Conservation (phyloP, 2,888 invertebrate genomes). For the Pyrrhosoma nymphula region DNA sequence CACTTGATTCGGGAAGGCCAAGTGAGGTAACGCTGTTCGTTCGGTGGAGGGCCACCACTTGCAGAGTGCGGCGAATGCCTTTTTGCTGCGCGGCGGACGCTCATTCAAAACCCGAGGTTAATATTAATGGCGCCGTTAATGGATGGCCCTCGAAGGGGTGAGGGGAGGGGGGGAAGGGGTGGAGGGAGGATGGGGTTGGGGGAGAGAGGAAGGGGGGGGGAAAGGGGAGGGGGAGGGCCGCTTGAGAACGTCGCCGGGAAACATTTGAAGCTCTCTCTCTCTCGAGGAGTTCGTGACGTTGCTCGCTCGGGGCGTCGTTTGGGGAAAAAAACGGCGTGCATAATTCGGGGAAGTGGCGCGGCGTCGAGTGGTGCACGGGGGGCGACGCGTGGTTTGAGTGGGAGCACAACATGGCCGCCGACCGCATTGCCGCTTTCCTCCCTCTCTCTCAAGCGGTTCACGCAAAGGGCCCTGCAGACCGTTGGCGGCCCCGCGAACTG, state of each 20-base stretch:
- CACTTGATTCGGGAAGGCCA: not conserved
- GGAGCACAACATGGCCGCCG: not conserved
- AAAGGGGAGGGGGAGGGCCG: not conserved
- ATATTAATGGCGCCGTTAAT: constrained; percentile 4
- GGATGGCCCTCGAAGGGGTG: not conserved
- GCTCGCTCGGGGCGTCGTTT: not conserved
- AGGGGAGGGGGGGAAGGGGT: no score
- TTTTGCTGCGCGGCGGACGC: not conserved
- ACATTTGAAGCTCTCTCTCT: not conserved
- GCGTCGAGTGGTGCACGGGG: not conserved
- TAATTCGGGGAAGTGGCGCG: not conserved
- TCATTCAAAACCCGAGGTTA: not conserved
- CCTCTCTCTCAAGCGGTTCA: not conserved
- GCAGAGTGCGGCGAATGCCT: not conserved
- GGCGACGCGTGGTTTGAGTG: not conserved
- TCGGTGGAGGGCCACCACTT: not conserved
- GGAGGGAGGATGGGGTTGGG: not conserved
- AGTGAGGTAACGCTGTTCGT: not conserved
- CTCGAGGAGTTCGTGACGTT: constrained; percentile 5
- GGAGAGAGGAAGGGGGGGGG: no score
- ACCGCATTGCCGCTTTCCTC: not conserved
- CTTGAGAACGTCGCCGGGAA: not conserved
- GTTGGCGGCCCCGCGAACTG: not conserved
- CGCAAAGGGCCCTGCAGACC: not conserved
- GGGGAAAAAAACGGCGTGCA: not conserved